These are phyloP conservation scores for Lottia gigantea DNA, from an alignment of 2,888 invertebrate genomes.

Conservation along the genomic window DNA sequence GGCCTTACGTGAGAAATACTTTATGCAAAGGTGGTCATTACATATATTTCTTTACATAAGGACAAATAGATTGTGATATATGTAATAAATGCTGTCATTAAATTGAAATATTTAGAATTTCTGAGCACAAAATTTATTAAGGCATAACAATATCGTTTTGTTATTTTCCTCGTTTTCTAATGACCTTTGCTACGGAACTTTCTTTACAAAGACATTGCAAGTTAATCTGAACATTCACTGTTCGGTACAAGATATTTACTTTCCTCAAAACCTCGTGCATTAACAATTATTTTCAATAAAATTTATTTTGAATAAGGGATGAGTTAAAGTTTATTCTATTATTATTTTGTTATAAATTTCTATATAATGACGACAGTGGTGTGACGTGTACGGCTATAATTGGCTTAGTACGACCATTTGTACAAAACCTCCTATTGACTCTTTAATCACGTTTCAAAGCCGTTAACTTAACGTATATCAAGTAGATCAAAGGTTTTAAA, in stretches of 20 bases:
- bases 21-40: too few species aligned
- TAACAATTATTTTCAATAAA: constrained; percentile 2
- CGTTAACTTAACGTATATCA: constrained; percentile 11
- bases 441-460: constrained; percentile 11
- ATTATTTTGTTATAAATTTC: constrained; percentile 6
- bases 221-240: background rate
- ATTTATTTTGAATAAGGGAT: constrained; percentile 1
- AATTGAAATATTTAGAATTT: too few species aligned
- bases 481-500: constrained; percentile 11
- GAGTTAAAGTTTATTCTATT: background rate
- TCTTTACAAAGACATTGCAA: too few species aligned
- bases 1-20: too few species aligned
- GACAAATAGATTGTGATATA: too few species aligned
- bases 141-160: too few species aligned
- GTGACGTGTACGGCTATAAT: constrained; percentile 4
- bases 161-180: too few species aligned
- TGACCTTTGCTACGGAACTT: too few species aligned
- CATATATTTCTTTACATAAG: too few species aligned
- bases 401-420: constrained; percentile 8
- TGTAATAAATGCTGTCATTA: too few species aligned
- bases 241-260: background rate
- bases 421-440: constrained; percentile 11
- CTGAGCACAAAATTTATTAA: too few species aligned
- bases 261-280: background rate
- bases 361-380: background rate